A percentile compares a stretch with the other conserved stretches of the same genome.
Conservation (phyloP, 2,888 invertebrate species). For the Bellardia bayeri region DNA sequence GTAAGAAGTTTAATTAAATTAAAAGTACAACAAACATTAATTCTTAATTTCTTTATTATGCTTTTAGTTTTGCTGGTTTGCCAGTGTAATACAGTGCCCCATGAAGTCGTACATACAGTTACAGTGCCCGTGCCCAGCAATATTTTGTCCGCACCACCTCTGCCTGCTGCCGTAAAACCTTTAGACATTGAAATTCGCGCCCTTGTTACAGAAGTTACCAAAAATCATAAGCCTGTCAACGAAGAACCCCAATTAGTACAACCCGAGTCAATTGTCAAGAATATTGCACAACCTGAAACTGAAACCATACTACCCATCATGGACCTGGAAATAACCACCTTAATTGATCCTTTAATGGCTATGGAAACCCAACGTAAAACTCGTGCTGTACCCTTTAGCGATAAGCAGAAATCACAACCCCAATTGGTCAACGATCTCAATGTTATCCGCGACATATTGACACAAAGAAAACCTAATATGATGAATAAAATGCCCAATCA, state of each 20-base stretch:
- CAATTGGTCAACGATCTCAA: slow-evolving; percentile 2
- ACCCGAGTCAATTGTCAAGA: background rate
- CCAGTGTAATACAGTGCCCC: too few species aligned
- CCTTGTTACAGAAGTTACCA: slow-evolving; percentile 48
- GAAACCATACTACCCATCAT: background rate
- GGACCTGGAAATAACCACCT: background rate
- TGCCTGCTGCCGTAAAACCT: background rate
- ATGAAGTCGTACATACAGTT: slow-evolving; percentile 69
- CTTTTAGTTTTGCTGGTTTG: too few species aligned
- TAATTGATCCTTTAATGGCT: background rate
- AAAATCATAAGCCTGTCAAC: slow-evolving; percentile 36
- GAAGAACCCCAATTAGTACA: background rate
- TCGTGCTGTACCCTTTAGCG: slow-evolving; percentile 41
- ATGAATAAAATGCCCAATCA: background rate
- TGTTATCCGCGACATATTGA: background rate
- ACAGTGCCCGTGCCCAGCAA: slow-evolving; percentile 75
- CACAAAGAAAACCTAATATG: background rate
- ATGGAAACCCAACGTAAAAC: slow-evolving; percentile 22
- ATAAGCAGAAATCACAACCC: background rate
- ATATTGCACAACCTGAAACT: background rate
- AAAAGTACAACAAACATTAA: background rate
- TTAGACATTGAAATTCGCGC: slow-evolving; percentile 22
- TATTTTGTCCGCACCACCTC: background rate
- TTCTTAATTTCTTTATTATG: slow-evolving; percentile 71
- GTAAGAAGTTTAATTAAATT: slow-evolving; percentile 10